Conservation (phyloP, 2,113 vertebrate genomes). For the Cranoglanis bouderius region DNA sequence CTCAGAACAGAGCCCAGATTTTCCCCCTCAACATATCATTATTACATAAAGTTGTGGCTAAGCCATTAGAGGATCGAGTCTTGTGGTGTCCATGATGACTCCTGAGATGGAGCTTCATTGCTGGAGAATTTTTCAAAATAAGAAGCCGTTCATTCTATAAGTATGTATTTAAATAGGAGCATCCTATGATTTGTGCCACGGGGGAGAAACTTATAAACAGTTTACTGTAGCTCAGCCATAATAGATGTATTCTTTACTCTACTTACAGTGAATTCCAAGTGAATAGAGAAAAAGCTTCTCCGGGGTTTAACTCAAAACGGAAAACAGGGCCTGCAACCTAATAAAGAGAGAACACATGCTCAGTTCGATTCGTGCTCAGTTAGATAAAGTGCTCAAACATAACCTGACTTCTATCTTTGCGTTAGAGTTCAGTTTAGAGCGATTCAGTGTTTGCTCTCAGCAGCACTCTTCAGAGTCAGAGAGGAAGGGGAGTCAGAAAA, state of each 20-base stretch:
- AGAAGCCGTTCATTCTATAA: slow-evolving; percentile 28
- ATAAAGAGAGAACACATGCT: slow-evolving; percentile 21
- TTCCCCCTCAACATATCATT: slow-evolving; percentile 47
- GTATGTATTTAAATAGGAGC: slow-evolving; percentile 42
- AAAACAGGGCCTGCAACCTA: slow-evolving; percentile 9
- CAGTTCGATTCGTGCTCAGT: background rate
- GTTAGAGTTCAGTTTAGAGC: slow-evolving; percentile 5
- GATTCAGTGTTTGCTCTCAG: slow-evolving; percentile 30
- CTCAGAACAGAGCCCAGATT: slow-evolving; percentile 26
- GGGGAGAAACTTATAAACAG: slow-evolving; percentile 12
- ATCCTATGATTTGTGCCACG: slow-evolving; percentile 17
- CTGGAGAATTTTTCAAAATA: slow-evolving; percentile 40
- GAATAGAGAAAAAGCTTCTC: background rate
- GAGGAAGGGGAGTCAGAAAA: slow-evolving; percentile 43
- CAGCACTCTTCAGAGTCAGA: slow-evolving; percentile 20
- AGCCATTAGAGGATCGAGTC: slow-evolving; percentile 40
- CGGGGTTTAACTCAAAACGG: slow-evolving; percentile 6
- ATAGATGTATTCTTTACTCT: slow-evolving; percentile 41
- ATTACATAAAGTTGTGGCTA: slow-evolving; percentile 52
- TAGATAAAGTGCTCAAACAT: slow-evolving; percentile 19
- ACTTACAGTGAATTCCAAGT: slow-evolving; percentile 19
- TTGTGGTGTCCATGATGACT: slow-evolving; percentile 47
- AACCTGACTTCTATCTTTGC: slow-evolving; percentile 14
- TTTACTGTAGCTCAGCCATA: slow-evolving; percentile 39
- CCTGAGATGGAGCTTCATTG: slow-evolving; percentile 24